Percentiles rank a stretch among this genome's conserved stretches.
These are phyloP conservation scores for Pantherophis guttatus DNA, from an alignment of 2,113 vertebrate genomes.

Conservation along the genomic window DNA sequence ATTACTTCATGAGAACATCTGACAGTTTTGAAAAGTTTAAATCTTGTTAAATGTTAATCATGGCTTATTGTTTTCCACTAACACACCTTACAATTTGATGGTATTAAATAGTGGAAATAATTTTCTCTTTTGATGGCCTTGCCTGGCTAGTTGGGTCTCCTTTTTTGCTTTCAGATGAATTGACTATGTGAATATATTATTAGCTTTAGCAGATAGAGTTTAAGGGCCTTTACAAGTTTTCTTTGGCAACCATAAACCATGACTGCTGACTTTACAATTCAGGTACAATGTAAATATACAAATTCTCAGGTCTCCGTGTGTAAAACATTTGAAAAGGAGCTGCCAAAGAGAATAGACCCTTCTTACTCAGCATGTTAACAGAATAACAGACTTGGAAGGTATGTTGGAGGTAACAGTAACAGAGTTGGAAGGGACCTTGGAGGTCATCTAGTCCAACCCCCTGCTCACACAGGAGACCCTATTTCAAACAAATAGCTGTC, in stretches of 20 bases:
- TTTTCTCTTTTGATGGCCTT: constrained; percentile 64
- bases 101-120: constrained; percentile 63
- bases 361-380: not conserved
- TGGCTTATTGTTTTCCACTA: constrained; percentile 64
- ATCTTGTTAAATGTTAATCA: constrained; percentile 60
- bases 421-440: not conserved
- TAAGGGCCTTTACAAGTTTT: fast-evolving
- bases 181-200: not conserved
- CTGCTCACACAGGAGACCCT: not conserved
- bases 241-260: not conserved
- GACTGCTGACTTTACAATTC: not conserved
- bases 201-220: not conserved
- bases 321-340: not conserved
- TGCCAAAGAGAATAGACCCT: not conserved
- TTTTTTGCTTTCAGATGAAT: constrained; percentile 17
- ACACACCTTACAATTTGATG: constrained; percentile 56
- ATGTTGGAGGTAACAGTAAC: not conserved
- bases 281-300: not conserved
- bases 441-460: not conserved
- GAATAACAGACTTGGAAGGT: not conserved
- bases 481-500: not conserved
- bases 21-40: constrained; percentile 53
- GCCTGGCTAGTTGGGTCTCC: constrained; percentile 19
- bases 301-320: not conserved
- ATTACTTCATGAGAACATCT: constrained; percentile 50